Percentiles rank a stretch among this genome's conserved stretches.
phyloP scores from a whole-genome alignment of 2,113 vertebrate species.

The Dromas ardeola region DNA sequence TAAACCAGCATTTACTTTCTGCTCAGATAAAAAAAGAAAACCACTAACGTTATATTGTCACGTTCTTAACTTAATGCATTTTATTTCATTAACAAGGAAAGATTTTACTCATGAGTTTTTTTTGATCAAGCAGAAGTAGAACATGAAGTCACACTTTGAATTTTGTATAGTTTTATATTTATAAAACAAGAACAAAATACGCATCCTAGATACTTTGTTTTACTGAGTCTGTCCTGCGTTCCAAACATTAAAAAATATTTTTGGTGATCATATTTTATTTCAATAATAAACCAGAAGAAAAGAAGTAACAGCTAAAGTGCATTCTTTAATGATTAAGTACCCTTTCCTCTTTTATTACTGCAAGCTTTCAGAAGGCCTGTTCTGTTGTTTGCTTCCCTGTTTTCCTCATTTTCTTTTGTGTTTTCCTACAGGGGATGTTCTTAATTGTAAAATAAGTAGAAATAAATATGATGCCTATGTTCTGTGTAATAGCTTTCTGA shows the following conservation, averaged over 20 bases:
- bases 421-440: not conserved
- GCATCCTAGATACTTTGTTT: constrained; percentile 20
- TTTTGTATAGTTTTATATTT: constrained; percentile 59
- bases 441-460: constrained; percentile 36
- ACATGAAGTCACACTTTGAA: constrained; percentile 46
- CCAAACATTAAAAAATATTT: constrained; percentile 67
- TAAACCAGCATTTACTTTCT: not conserved
- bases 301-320: constrained; percentile 51
- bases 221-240: constrained; percentile 33
- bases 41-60: not conserved
- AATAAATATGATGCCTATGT: constrained; percentile 15
- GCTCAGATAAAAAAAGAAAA: not conserved
- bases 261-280: constrained; percentile 64
- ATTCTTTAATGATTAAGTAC: constrained; percentile 30
- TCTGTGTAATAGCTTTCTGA: not conserved
- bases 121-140: constrained; percentile 18
- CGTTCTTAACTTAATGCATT: not conserved
- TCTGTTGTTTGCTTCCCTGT: not conserved
- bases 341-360: constrained; percentile 29
- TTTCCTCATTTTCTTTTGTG: not conserved
- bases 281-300: constrained; percentile 57
- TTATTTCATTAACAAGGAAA: not conserved
- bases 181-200: constrained; percentile 24
- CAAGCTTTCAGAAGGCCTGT: constrained; percentile 19
- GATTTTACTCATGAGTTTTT: not conserved